A percentile compares a stretch with the other conserved stretches of the same genome.
phyloP scores from a whole-genome alignment of 2,888 invertebrate genomes.

The Polydrusus pterygomalis region DNA sequence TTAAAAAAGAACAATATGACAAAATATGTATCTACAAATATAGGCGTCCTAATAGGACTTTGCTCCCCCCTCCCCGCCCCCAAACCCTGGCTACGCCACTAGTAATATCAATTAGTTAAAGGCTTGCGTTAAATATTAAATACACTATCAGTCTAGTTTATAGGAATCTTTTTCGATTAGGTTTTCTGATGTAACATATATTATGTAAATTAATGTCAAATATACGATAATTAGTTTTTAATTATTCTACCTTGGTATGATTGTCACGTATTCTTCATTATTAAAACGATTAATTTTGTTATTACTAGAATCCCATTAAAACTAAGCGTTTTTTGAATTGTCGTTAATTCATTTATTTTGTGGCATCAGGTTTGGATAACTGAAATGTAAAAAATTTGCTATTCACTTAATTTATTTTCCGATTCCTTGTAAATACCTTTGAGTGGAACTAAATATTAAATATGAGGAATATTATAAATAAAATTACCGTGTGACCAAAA shows the following conservation, averaged over 20 bases:
- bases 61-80: no score
- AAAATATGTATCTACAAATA: no score
- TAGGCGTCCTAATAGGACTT: no score
- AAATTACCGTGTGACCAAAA: neutral
- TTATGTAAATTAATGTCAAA: constrained; percentile 12
- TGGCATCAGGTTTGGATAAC: neutral
- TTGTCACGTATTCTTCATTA: constrained; percentile 20
- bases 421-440: neutral
- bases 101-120: neutral
- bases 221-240: constrained; percentile 3
- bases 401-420: neutral
- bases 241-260: neutral
- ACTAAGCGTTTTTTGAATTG: neutral
- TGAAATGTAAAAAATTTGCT: neutral
- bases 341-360: neutral
- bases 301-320: neutral
- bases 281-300: neutral
- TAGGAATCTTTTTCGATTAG: constrained; percentile 4
- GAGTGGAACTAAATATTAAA: no score
- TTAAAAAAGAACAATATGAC: no score
- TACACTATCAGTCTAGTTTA: neutral
- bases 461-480: neutral
- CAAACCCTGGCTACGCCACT: no score
- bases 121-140: constrained; percentile 4
- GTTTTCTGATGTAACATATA: constrained; percentile 8